Conservation (phyloP, 2,113 vertebrate species). For the Microtus ochrogaster region DNA sequence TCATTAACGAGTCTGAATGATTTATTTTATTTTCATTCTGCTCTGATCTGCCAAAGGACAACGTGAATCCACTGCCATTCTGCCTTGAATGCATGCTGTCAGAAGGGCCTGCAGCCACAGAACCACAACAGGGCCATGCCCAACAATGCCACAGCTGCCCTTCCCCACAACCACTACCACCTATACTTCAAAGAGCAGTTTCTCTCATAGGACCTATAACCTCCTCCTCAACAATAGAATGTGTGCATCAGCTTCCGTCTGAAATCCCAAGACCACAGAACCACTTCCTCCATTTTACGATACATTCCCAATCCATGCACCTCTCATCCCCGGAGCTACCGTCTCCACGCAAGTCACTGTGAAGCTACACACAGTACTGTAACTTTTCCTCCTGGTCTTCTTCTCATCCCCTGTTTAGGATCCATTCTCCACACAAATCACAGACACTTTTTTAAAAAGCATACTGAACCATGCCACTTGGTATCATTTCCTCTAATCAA, state of each 20-base stretch:
- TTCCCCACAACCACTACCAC: neutral
- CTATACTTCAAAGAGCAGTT: neutral
- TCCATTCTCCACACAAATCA: neutral
- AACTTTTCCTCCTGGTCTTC: neutral
- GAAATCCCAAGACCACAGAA: neutral
- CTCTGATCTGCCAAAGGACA: constrained; percentile 59
- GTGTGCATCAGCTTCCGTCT: neutral
- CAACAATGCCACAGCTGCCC: neutral
- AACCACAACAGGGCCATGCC: neutral
- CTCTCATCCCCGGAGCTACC: neutral
- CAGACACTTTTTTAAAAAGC: neutral
- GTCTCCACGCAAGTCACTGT: neutral
- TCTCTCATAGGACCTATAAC: neutral
- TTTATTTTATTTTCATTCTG: constrained; percentile 66
- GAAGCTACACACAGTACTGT: neutral
- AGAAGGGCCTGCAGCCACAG: constrained; percentile 28
- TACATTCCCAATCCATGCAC: neutral
- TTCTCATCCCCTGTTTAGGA: neutral
- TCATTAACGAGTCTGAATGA: constrained; percentile 57
- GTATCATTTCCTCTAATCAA: neutral
- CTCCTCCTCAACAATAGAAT: neutral
- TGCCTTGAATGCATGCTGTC: neutral
- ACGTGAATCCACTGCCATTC: neutral
- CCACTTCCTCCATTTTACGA: neutral
- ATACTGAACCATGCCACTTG: neutral